Base-by-base conservation (phyloP, 2,797 vertebrate species). In the Thalassophryne amazonica region DNA sequence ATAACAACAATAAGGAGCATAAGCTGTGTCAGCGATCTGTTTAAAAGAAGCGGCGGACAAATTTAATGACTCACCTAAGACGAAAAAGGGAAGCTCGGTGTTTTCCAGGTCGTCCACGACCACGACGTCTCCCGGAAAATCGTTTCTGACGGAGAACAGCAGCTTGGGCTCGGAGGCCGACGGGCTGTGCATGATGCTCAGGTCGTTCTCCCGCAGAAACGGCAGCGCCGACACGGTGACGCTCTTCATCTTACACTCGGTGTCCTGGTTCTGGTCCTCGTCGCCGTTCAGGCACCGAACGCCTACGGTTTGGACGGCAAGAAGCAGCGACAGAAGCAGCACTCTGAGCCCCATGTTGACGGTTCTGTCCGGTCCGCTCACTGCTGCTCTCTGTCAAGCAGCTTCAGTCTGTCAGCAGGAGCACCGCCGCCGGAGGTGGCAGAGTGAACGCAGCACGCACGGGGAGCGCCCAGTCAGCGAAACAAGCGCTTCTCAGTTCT, bases 101-200 rank as follows among this genome's bases (percentile, higher is more conserved):
- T 99, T 99, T 80, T 99, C 97, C 90, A 98, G 90, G 78, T 99
- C 97, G 77, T 99, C 97, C 77, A 98, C 93, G 61, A 98, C 95
- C 73, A 94, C 93, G 61, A 99, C 92, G 71, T 97, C 95, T 0
- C 97, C 97, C 8, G 97, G 95, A 56, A 99, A 98, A 67, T 99
- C 97, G 80, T 99, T 99, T 53, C 95, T 88, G 4, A 99, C 95
- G n/a, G 96, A 98, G 90, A 99, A 99, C 41, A 99, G 94, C 57
- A 99, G 96, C 92, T 99, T 99, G 79, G 97, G 95, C 88, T 99
- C 97, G 19, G 95, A 95, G 93, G 95, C 94, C 88, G 96, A 98
- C 28, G 96, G 93, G 49, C 95, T 96, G 86, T 98, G 96, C 96
- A 98, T 98, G 93, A 99, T 98, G 92, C 93, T 97, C 85, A 99